phyloP scores from a whole-genome alignment of 2,888 invertebrate species.

The Papilio protenor region DNA sequence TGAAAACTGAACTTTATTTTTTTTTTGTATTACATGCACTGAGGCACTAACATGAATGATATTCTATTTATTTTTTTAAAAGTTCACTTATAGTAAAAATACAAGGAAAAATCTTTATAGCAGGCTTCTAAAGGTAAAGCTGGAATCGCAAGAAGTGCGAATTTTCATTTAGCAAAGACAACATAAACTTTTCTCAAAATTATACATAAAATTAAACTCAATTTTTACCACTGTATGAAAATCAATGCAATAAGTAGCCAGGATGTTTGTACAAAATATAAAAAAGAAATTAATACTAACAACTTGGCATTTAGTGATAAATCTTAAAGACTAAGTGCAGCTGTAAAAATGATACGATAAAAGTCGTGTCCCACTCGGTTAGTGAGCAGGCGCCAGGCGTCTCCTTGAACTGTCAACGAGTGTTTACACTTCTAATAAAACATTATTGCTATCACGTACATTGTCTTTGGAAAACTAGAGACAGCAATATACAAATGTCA shows the following conservation, averaged over 20 bases:
- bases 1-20: no score
- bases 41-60: no score
- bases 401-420: slow-evolving; percentile 72
- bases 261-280: slow-evolving; percentile 31
- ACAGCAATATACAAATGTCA: neutral
- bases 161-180: no score
- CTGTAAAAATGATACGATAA: slow-evolving; percentile 77
- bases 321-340: slow-evolving; percentile 63
- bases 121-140: no score
- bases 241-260: neutral
- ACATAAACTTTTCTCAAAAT: neutral
- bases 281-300: slow-evolving; percentile 44
- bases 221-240: neutral
- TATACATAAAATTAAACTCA: no score
- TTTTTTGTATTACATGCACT: no score
- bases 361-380: slow-evolving; percentile 55
- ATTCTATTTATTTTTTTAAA: no score
- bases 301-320: slow-evolving; percentile 60
- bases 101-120: no score
- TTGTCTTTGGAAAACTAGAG: neutral
- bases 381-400: slow-evolving; percentile 60
- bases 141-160: no score
- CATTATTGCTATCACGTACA: neutral
- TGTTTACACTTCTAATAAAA: slow-evolving; percentile 48
- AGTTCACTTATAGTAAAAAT: no score